Conservation (phyloP, 2,888 invertebrate species). For the Camponotus fellah region DNA sequence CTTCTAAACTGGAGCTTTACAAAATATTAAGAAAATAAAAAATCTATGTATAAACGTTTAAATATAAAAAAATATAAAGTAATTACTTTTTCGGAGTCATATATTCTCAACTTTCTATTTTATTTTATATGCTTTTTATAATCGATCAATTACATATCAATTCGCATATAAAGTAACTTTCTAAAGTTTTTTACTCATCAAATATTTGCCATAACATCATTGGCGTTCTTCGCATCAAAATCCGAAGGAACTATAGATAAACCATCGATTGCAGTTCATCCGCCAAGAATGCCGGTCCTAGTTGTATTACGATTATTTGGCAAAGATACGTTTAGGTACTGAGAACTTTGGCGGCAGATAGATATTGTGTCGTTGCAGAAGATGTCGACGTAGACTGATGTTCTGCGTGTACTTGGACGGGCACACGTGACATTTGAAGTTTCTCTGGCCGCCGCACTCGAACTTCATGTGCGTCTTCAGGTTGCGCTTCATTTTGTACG, state of each 20-base stretch:
- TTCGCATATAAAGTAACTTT: background rate
- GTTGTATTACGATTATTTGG: background rate
- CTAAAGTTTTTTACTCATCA: slow-evolving; percentile 5
- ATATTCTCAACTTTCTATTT: background rate
- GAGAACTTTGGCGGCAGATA: slow-evolving; percentile 74
- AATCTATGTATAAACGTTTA: background rate
- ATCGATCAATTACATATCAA: slow-evolving; percentile 10
- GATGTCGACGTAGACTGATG: slow-evolving; percentile 85
- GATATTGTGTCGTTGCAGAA: slow-evolving; percentile 75
- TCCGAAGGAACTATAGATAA: background rate
- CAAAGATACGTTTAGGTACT: slow-evolving; percentile 69
- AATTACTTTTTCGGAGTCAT: background rate
- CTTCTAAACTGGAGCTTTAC: background rate
- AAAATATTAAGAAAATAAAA: background rate
- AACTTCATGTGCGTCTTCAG: slow-evolving; percentile 89
- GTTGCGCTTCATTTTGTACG: slow-evolving; percentile 80
- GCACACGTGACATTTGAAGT: slow-evolving; percentile 90
- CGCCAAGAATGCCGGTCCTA: background rate
- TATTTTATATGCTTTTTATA: background rate
- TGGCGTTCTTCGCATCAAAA: background rate
- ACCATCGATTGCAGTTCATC: background rate
- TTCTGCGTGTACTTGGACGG: slow-evolving; percentile 90
- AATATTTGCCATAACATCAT: background rate
- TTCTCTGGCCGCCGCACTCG: slow-evolving; percentile 91
- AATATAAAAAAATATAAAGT: background rate